These are phyloP conservation scores for Orchesella cincta DNA, from an alignment of 1,140 invertebrate species.

Conservation along the genomic window DNA sequence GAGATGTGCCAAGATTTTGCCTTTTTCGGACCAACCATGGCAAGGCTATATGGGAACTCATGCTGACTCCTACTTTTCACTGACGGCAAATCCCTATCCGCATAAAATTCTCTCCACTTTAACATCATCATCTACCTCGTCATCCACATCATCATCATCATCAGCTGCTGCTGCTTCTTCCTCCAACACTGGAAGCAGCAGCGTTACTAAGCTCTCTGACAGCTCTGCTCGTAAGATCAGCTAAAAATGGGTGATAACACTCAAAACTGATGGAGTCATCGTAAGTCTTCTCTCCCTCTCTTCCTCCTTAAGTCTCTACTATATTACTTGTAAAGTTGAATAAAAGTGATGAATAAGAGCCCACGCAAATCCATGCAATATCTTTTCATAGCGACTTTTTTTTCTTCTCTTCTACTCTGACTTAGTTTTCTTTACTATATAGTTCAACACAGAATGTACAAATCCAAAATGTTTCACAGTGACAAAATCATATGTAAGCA, in stretches of 20 bases:
- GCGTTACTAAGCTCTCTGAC: background rate
- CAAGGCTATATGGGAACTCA: conserved; percentile 49
- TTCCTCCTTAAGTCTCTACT: background rate
- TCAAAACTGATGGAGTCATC: background rate
- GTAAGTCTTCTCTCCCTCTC: background rate
- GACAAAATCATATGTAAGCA: too few relatives aligned
- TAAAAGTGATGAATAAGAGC: background rate
- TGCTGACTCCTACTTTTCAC: conserved; percentile 49
- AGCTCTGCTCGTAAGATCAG: background rate
- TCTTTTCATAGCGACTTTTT: background rate
- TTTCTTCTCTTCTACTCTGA: too few relatives aligned
- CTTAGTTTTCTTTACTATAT: too few relatives aligned
- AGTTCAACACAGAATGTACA: too few relatives aligned
- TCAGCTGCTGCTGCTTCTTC: background rate
- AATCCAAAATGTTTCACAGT: too few relatives aligned
- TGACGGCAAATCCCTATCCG: conserved; percentile 2
- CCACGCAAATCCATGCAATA: background rate
- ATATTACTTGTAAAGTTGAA: background rate
- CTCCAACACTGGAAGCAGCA: background rate
- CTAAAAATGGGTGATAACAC: background rate
- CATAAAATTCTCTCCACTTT: background rate
- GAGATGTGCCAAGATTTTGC: conserved; percentile 49
- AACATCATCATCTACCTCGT: background rate
- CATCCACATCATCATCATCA: background rate
- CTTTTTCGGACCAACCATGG: conserved; percentile 49